Conservation (phyloP, 2,888 invertebrate genomes). For the Standfussiana lucernea region DNA sequence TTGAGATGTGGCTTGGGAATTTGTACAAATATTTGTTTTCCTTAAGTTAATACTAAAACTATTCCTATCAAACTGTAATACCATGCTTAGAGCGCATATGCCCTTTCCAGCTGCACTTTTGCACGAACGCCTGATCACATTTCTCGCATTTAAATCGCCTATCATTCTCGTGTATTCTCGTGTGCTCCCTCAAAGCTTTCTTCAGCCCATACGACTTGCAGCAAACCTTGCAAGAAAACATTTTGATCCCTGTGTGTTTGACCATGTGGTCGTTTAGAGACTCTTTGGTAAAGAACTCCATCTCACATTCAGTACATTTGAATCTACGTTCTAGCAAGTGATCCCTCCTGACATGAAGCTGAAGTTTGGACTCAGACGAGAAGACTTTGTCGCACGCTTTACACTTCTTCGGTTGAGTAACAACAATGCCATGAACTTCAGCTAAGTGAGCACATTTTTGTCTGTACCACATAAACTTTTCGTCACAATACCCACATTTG, state of each 20-base stretch:
- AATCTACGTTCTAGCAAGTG: slow-evolving; percentile 55
- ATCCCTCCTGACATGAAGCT: slow-evolving; percentile 63
- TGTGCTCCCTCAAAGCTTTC: slow-evolving; percentile 73
- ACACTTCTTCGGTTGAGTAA: slow-evolving; percentile 65
- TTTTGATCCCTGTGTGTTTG: slow-evolving; percentile 70
- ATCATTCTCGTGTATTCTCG: slow-evolving; percentile 71
- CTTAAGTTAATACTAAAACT: too few relatives aligned
- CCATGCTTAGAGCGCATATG: slow-evolving; percentile 80
- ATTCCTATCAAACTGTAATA: slow-evolving; percentile 36
- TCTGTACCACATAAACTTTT: slow-evolving; percentile 58
- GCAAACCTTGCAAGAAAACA: slow-evolving; percentile 75
- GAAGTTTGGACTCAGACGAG: slow-evolving; percentile 53
- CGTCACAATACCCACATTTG: slow-evolving; percentile 72
- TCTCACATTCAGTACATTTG: slow-evolving; percentile 69
- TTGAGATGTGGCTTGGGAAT: too few relatives aligned
- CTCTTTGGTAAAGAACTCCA: slow-evolving; percentile 72
- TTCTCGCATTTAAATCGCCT: slow-evolving; percentile 66
- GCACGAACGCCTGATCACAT: slow-evolving; percentile 68
- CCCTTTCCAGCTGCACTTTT: slow-evolving; percentile 78
- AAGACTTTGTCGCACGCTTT: slow-evolving; percentile 78
- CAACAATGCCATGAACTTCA: slow-evolving; percentile 62
- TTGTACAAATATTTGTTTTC: too few relatives aligned
- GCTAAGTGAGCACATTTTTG: slow-evolving; percentile 67
- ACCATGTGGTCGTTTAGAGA: slow-evolving; percentile 71
- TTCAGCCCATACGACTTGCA: slow-evolving; percentile 71